Conservation (phyloP, 2,797 vertebrate species). For the Spea hammondii region DNA sequence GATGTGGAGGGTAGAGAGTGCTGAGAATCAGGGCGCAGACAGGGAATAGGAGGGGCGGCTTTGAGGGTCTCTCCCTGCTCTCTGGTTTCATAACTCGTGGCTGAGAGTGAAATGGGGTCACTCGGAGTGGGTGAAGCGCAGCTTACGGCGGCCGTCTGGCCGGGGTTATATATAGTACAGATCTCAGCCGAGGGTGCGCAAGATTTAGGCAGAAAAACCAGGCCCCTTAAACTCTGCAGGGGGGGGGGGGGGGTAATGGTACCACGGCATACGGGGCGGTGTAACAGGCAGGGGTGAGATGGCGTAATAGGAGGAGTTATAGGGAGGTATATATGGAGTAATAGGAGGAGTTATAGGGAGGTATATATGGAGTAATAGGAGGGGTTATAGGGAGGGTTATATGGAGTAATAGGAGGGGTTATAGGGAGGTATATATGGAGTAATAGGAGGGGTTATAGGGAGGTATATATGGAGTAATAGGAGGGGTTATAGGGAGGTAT, state of each 20-base stretch:
- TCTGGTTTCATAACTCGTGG: conserved; percentile 11
- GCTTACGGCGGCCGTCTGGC: conserved; percentile 22
- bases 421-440: not conserved
- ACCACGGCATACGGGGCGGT: not conserved
- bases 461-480: not conserved
- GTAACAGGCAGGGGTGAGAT: no score
- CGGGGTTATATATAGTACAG: conserved; percentile 32
- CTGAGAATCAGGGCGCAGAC: not conserved
- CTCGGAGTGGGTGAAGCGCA: conserved; percentile 11
- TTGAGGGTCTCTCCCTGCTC: not conserved
- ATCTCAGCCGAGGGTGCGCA: no score
- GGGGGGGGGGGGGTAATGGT: not conserved
- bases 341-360: not conserved
- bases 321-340: not conserved
- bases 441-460: no score
- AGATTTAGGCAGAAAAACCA: no score
- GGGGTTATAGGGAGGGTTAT: not conserved
- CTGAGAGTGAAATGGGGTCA: conserved; percentile 39
- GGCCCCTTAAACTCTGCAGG: not conserved
- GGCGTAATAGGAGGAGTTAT: no score
- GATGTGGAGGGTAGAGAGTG: not conserved
- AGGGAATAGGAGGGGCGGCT: not conserved
- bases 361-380: not conserved
- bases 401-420: not conserved
- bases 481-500: not conserved